These are phyloP conservation scores for Strigamia maritima DNA, from an alignment of 2,888 invertebrate genomes.

Conservation along the genomic window DNA sequence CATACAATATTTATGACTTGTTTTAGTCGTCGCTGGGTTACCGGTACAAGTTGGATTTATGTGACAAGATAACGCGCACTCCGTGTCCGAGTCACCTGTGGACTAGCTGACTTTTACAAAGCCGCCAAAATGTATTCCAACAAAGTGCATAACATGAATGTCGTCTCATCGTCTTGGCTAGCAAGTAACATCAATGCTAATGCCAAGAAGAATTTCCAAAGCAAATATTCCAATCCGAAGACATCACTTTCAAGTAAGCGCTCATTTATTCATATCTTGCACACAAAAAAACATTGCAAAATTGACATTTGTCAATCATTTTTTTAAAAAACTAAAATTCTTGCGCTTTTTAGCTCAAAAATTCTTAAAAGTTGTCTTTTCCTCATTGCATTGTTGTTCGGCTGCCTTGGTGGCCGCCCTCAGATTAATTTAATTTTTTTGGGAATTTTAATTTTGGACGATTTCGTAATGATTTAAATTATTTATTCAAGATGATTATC, in stretches of 20 bases:
- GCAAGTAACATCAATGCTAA: constrained; percentile 9
- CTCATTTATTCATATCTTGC: background rate
- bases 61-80: background rate
- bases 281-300: too few species aligned
- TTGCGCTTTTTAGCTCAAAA: too few species aligned
- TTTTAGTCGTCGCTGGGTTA: constrained; percentile 28
- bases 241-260: background rate
- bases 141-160: background rate
- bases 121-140: background rate
- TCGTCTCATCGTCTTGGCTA: background rate
- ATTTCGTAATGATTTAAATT: background rate
- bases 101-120: background rate
- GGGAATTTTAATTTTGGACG: too few species aligned
- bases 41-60: background rate
- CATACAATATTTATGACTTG: constrained; percentile 27
- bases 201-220: background rate
- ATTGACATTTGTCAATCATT: too few species aligned
- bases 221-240: constrained; percentile 22
- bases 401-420: too few species aligned
- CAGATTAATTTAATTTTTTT: too few species aligned
- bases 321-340: too few species aligned
- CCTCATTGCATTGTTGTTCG: too few species aligned
- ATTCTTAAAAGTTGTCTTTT: too few species aligned
- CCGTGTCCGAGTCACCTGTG: background rate
- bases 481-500: background rate